phyloP scores from a whole-genome alignment of 1,140 invertebrate genomes.

The Meloidogyne chitwoodi region DNA sequence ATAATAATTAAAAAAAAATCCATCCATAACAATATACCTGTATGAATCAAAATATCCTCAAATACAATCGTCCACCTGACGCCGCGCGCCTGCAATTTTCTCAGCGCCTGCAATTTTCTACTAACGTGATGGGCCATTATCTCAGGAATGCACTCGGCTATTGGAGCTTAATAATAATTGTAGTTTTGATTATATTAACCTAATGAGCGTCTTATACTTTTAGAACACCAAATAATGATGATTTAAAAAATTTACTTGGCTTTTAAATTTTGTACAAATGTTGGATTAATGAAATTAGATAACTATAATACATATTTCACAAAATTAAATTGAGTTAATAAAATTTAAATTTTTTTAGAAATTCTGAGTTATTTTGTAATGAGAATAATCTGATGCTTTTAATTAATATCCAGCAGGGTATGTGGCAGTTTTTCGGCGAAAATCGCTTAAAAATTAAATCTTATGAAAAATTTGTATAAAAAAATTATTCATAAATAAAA shows the following conservation, averaged over 20 bases:
- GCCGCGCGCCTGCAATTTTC: background rate
- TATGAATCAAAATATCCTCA: background rate
- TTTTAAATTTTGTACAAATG: too few species aligned
- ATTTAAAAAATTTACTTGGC: too few species aligned
- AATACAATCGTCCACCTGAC: background rate
- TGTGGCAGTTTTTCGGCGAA: conserved; percentile 54
- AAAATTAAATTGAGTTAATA: too few species aligned
- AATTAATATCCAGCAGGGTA: conserved; percentile 52
- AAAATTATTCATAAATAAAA: background rate
- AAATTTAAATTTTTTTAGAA: too few species aligned
- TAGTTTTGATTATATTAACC: background rate
- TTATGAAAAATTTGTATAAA: background rate
- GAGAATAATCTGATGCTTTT: background rate
- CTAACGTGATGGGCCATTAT: background rate
- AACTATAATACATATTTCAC: too few species aligned
- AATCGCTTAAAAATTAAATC: conserved; percentile 35
- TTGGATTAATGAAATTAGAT: too few species aligned
- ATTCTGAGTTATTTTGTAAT: background rate
- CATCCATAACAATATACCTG: background rate
- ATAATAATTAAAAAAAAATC: background rate
- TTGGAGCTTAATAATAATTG: background rate
- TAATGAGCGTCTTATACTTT: background rate
- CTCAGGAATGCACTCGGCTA: background rate
- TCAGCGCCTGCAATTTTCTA: too few species aligned
- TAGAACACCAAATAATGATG: too few species aligned